phyloP scores from a whole-genome alignment of 2,888 invertebrate genomes.

The Cheilosia vernalis region DNA sequence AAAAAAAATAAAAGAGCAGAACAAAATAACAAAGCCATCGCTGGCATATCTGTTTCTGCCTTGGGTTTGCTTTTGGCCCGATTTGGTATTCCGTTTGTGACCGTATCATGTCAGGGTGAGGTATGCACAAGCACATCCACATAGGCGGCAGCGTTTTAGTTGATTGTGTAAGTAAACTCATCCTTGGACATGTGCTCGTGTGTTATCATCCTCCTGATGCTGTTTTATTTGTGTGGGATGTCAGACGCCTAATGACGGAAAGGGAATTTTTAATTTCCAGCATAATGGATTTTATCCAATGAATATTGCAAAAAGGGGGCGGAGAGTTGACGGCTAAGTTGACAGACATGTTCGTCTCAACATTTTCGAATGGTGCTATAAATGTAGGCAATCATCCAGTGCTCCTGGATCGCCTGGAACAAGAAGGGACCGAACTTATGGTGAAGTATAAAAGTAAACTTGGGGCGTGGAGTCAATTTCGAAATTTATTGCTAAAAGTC shows the following conservation, averaged over 20 bases:
- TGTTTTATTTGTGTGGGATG: constrained; percentile 33
- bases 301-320: background rate
- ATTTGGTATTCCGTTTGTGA: constrained; percentile 68
- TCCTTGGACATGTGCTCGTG: constrained; percentile 41
- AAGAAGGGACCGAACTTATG: too few species aligned
- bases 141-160: constrained; percentile 44
- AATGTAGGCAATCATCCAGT: too few species aligned
- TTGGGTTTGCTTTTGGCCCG: constrained; percentile 53
- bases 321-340: background rate
- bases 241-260: constrained; percentile 43
- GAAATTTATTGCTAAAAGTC: too few species aligned
- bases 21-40: constrained; percentile 13
- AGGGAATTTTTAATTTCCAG: constrained; percentile 68
- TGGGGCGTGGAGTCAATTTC: too few species aligned
- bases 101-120: constrained; percentile 41
- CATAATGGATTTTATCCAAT: constrained; percentile 66
- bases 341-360: background rate
- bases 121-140: constrained; percentile 28
- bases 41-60: constrained; percentile 28
- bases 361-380: too few species aligned
- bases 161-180: constrained; percentile 68
- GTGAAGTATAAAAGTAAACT: too few species aligned
- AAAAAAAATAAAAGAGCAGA: constrained; percentile 1
- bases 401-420: too few species aligned
- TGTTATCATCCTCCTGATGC: constrained; percentile 23